Evolutionary conservation across 1,140 invertebrate genomes (phyloP), one percentile per base, ranked within the genome.

Genomic region (Cyclina sinensis): DNA sequence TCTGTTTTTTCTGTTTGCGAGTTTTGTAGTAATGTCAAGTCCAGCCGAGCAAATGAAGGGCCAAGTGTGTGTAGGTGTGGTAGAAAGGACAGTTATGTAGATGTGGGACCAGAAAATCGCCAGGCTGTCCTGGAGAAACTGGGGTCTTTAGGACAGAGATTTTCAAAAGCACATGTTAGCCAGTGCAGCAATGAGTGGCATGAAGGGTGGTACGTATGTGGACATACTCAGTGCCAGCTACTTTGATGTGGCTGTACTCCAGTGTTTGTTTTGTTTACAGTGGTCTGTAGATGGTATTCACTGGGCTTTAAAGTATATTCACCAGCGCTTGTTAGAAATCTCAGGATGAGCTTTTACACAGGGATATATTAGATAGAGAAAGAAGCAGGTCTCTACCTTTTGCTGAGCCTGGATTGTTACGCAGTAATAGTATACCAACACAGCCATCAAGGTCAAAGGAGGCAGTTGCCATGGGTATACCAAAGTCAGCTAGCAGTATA

Each of bases 241-340:
- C 93, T 95, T 99, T 35, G 99, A 99, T 95, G 98, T 99, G 16
- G 98, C 98, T 18, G 98, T 99, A 7, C 94, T 99, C 32, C 96
- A 99, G 78, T 99, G 99, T 95, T 96, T 99, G n/a, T 99, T 99
- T 95, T 98, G 99, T 86, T 97, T 98, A 0, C 98, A 99, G 93
- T 99, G 99, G 99, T 97, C 98, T 92, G 99, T 99, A 95, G 99
- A 99, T 95, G 99, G 99, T 0, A 97, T 99, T 37, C 98, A 98
- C 96, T 99, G 99, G 99, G 98, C 98, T 37, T 95, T 99, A n/a
- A 97, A 98, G 82, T 99, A 96, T 91, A 93, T 96, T 27, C 94
- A 95, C 57, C 95, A 96, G 83, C 93, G 96, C 59, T 91, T 96
- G 51, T 89, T 95, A 2, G 96, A 96, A 83, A 92, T 94, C 27